Conservation (phyloP, 2,888 invertebrate genomes). For the Slavum lentiscoides region DNA sequence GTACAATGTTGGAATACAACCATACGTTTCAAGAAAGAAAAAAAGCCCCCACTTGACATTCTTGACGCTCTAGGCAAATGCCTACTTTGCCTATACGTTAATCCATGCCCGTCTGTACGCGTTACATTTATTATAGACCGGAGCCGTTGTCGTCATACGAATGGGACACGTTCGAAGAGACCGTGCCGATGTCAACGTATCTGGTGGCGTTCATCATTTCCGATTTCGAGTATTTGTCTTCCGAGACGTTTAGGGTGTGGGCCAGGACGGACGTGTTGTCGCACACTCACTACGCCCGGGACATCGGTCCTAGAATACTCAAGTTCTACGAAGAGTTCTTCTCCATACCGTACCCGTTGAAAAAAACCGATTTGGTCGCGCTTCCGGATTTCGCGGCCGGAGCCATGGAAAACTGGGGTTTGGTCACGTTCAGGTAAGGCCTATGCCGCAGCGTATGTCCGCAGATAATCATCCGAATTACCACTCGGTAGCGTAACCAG, state of each 20-base stretch:
- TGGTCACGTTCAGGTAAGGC: conserved; percentile 75
- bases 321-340: conserved; percentile 68
- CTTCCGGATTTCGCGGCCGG: conserved; percentile 87
- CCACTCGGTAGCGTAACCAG: too few species aligned
- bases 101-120: too few species aligned
- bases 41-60: too few species aligned
- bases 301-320: conserved; percentile 72
- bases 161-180: conserved; percentile 74
- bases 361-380: conserved; percentile 88
- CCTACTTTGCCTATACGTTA: too few species aligned
- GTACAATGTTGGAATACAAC: too few species aligned
- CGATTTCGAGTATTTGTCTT: conserved; percentile 66
- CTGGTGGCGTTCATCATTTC: conserved; percentile 82
- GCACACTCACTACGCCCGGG: conserved; percentile 75
- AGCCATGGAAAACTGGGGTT: conserved; percentile 85
- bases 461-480: too few species aligned
- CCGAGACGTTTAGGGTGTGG: conserved; percentile 70
- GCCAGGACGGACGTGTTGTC: conserved; percentile 73
- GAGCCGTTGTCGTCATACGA: conserved; percentile 63
- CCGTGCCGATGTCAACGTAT: conserved; percentile 91
- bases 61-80: too few species aligned
- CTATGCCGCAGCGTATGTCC: too few species aligned
- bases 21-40: too few species aligned
- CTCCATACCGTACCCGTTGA: conserved; percentile 72
- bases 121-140: conserved; percentile 52